A percentile compares a stretch with the other conserved stretches of the same genome.
Conservation (phyloP, 53 echinoderm and acorn worm species). For the Holothuria scabra region DNA sequence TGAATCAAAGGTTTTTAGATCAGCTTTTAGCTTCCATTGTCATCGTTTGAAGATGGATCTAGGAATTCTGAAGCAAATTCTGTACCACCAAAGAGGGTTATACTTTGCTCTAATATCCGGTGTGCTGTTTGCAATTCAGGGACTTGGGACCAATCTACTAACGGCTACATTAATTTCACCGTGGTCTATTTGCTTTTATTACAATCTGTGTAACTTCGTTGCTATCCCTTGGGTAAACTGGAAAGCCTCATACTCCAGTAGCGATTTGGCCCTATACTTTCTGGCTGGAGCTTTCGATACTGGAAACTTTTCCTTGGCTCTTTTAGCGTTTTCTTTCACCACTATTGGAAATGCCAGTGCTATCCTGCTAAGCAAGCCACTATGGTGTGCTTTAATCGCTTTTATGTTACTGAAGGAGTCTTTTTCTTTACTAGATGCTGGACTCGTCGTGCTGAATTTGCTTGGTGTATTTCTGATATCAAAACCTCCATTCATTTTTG, state of each 20-base stretch:
- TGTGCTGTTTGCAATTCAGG: not conserved
- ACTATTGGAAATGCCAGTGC: slow-evolving; percentile 31
- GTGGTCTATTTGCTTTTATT: slow-evolving; percentile 26
- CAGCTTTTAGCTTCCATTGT: too few relatives aligned
- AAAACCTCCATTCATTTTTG: slow-evolving; percentile 13
- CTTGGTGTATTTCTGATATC: slow-evolving; percentile 6
- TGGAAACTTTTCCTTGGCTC: slow-evolving; percentile 7
- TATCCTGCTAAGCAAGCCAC: slow-evolving; percentile 23
- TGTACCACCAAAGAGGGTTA: slow-evolving; percentile 22
- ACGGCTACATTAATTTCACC: slow-evolving; percentile 1
- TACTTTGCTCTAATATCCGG: slow-evolving; percentile 18
- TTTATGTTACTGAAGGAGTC: slow-evolving; percentile 3
- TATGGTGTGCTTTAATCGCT: slow-evolving; percentile 22
- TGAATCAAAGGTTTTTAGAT: too few relatives aligned
- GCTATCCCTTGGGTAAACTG: slow-evolving; percentile 13
- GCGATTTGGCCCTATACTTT: not conserved
- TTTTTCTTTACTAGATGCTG: slow-evolving; percentile 14
- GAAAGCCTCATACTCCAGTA: not conserved
- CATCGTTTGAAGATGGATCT: too few relatives aligned
- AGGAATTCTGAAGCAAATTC: too few relatives aligned
- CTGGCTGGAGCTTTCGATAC: slow-evolving; percentile 2
- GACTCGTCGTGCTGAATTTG: not conserved
- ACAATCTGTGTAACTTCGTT: slow-evolving; percentile 2
- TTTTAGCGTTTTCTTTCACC: slow-evolving; percentile 4
- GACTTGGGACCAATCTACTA: not conserved